Evolutionary conservation across 2,797 vertebrate species (phyloP), one percentile per base, ranked within the genome.

Genomic region (Coccyzus lansbergi): DNA sequence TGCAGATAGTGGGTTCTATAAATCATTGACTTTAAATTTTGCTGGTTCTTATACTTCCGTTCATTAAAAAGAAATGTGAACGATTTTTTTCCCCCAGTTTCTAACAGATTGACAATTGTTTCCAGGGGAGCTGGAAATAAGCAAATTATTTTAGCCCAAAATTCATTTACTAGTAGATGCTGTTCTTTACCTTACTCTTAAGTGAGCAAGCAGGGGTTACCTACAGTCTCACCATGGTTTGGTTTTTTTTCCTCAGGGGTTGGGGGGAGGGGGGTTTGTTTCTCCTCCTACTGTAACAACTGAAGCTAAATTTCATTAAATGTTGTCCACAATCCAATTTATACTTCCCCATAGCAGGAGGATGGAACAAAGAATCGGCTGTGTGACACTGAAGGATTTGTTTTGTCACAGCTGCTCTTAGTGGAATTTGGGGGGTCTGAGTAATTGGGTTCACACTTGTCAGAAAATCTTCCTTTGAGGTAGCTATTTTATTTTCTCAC

Each of bases 221-320:
- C 48, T 84, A 64, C 60, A 71, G n/a, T 62, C 51, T 88, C 78
- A 59, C 1, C 58, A n/a, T 7, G 18, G 29, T 21, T 83, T 31
- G 2, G 42, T 81, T 76, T 81, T 76, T 91, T 85, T 82, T 62
- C 60, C 51, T 63, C n/a, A 0, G 6, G 25, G 6, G 18, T 0
- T 16, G 20, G 16, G 14, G 24, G 28, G 31, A 29, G 7, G 48
- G 15, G 36, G 15, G 4, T 18, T 72, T 86, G 85, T 34, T 85
- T 94, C 15, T 94, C 9, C 65, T 94, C 28, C 68, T 71, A 8
- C 81, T 87, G 33, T 91, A 92, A 86, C 15, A 40, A 74, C 7
- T 83, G 89, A 85, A 85, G 67, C 80, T 82, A 83, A 68, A 77
- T 90, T 90, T 94, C 92, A 90, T 95, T 93, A 94, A 92, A 79